phyloP scores from a whole-genome alignment of 1,140 invertebrate genomes.

The Globodera ellingtonae region DNA sequence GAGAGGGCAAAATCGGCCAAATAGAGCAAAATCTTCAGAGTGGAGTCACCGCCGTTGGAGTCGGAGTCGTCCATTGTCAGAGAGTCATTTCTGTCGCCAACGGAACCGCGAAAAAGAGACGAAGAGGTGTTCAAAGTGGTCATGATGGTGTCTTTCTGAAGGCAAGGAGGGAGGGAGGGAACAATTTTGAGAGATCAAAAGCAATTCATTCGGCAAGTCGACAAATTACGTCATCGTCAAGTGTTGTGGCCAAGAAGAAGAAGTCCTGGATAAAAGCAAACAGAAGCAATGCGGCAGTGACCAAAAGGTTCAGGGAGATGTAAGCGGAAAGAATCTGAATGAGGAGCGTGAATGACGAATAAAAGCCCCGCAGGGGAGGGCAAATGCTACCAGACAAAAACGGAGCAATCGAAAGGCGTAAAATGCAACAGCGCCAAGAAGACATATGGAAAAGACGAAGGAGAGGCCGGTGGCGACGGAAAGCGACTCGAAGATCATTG shows the following conservation, averaged over 20 bases:
- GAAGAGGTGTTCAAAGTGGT: neutral
- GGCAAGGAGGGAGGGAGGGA: neutral
- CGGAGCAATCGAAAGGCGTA: constrained; percentile 29
- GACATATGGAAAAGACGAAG: constrained; percentile 30
- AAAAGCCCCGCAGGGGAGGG: neutral
- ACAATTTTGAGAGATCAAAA: neutral
- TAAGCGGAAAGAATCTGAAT: constrained; percentile 21
- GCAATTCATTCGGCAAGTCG: neutral
- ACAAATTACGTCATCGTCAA: neutral
- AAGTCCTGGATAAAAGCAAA: constrained; percentile 28
- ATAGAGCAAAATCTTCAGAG: constrained; percentile 17
- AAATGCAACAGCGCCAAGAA: constrained; percentile 19
- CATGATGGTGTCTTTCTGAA: neutral
- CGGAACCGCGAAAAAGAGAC: neutral
- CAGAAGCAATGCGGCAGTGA: constrained; percentile 26
- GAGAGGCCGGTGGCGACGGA: constrained; percentile 30
- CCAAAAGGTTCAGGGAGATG: constrained; percentile 26
- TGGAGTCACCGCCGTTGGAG: neutral
- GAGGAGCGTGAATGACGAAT: no score
- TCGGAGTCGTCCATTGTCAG: neutral
- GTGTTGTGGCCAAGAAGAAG: constrained; percentile 24
- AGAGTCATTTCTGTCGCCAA: neutral
- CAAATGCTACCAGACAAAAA: constrained; percentile 9
- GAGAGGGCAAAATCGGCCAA: constrained; percentile 21
- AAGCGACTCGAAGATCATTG: constrained; percentile 26